Conservation (phyloP, 2,797 vertebrate genomes). For the Epinephelus malabaricus region DNA sequence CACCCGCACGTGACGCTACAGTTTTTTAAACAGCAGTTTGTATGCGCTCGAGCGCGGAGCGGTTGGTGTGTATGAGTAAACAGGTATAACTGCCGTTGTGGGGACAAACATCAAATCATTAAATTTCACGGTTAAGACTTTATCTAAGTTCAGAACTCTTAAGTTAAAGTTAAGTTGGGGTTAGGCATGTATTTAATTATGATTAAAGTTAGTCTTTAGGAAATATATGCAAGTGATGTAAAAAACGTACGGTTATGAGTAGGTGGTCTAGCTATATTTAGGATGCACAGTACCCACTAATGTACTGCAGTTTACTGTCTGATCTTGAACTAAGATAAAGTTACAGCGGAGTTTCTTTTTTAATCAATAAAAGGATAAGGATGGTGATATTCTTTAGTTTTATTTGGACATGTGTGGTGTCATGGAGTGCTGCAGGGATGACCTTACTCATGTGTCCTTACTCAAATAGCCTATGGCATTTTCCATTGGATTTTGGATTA, state of each 20-base stretch:
- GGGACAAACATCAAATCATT: background rate
- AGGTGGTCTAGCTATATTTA: background rate
- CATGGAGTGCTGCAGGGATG: too few relatives aligned
- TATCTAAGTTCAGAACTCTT: too few relatives aligned
- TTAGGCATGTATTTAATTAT: too few relatives aligned
- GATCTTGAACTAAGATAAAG: background rate
- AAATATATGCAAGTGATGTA: background rate
- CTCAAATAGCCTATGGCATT: too few relatives aligned
- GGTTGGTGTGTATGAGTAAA: background rate
- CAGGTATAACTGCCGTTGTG: too few relatives aligned
- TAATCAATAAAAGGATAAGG: too few relatives aligned
- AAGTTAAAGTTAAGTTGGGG: background rate
- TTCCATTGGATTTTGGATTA: too few relatives aligned
- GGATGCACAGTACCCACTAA: background rate
- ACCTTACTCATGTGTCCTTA: too few relatives aligned
- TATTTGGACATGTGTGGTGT: too few relatives aligned
- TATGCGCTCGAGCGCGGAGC: background rate
- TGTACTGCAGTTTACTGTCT: background rate
- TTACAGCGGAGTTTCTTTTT: background rate
- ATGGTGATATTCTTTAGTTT: background rate
- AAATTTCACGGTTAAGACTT: fast-evolving
- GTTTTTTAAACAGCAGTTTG: background rate
- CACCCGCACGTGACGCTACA: background rate
- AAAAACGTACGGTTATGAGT: background rate
- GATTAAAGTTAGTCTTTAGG: too few relatives aligned